A percentile compares a stretch with the other conserved stretches of the same genome.
Conservation (phyloP, 2,888 invertebrate species). For the Bruchidius siliquastri region DNA sequence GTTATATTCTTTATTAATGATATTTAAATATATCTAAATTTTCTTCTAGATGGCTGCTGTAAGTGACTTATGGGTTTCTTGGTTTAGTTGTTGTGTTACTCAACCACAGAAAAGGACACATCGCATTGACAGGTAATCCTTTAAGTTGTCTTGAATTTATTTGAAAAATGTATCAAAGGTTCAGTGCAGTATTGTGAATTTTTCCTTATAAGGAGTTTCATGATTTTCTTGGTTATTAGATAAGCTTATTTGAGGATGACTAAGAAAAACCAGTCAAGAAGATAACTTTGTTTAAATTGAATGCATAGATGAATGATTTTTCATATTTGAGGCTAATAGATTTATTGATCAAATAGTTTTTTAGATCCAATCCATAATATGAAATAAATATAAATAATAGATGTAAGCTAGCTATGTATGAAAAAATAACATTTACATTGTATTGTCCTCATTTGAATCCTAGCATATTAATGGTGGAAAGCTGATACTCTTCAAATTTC, state of each 20-base stretch:
- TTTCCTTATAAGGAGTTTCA: slow-evolving; percentile 1
- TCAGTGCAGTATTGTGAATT: slow-evolving; percentile 2
- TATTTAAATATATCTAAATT: not conserved
- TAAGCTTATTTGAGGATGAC: not conserved
- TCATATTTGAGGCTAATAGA: too few relatives aligned
- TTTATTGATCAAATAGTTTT: too few relatives aligned
- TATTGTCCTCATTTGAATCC: too few relatives aligned
- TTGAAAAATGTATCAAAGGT: not conserved
- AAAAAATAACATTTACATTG: too few relatives aligned
- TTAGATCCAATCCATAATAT: too few relatives aligned
- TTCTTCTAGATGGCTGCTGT: slow-evolving; percentile 51
- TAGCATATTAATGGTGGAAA: too few relatives aligned
- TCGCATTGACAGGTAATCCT: slow-evolving; percentile 61
- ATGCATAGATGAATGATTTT: not conserved
- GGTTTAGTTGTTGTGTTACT: slow-evolving; percentile 86
- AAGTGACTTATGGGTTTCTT: slow-evolving; percentile 81
- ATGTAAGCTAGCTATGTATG: too few relatives aligned
- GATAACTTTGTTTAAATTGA: not conserved
- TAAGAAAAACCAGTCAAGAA: not conserved
- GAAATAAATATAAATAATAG: too few relatives aligned
- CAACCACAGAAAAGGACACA: slow-evolving; percentile 73
- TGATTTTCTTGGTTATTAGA: not conserved
- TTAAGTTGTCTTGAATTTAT: not conserved
- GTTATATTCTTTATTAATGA: not conserved
- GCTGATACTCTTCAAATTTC: too few relatives aligned